Evolutionary conservation across 2,797 vertebrate species (phyloP).

Genomic region (Manis pentadactyla): DNA sequence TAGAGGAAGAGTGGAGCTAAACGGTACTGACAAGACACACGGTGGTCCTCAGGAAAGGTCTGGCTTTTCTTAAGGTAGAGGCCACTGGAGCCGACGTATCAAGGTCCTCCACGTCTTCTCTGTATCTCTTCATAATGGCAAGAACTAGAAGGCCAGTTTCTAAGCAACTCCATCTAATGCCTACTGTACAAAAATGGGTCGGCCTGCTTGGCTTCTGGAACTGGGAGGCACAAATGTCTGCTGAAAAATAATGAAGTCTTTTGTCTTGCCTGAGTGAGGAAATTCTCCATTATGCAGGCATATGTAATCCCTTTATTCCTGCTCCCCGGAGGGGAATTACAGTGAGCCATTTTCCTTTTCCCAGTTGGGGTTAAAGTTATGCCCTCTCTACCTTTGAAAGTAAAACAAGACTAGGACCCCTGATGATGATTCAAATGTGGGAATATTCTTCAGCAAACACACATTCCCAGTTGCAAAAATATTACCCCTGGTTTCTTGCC

Average conservation of each 20-base stretch:
- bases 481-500: constrained; percentile 82
- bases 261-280: constrained; percentile 79
- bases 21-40: not conserved
- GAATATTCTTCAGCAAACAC: constrained; percentile 83
- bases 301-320: constrained; percentile 76
- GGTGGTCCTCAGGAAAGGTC: not conserved
- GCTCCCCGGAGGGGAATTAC: constrained; percentile 76
- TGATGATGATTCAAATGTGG: constrained; percentile 81
- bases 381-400: constrained; percentile 81
- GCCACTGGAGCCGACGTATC: not conserved
- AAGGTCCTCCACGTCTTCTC: not conserved
- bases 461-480: constrained; percentile 83
- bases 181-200: not conserved
- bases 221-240: constrained; percentile 62
- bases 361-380: constrained; percentile 79
- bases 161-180: constrained; percentile 61
- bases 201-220: constrained; percentile 37
- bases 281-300: constrained; percentile 77
- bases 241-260: constrained; percentile 80
- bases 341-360: constrained; percentile 73
- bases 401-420: constrained; percentile 82
- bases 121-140: not conserved
- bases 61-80: not conserved
- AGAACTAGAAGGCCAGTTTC: not conserved
- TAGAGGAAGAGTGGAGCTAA: not conserved